These are phyloP conservation scores for Myxocyprinus asiaticus DNA, from an alignment of 2,113 vertebrate species.

Conservation along the genomic window DNA sequence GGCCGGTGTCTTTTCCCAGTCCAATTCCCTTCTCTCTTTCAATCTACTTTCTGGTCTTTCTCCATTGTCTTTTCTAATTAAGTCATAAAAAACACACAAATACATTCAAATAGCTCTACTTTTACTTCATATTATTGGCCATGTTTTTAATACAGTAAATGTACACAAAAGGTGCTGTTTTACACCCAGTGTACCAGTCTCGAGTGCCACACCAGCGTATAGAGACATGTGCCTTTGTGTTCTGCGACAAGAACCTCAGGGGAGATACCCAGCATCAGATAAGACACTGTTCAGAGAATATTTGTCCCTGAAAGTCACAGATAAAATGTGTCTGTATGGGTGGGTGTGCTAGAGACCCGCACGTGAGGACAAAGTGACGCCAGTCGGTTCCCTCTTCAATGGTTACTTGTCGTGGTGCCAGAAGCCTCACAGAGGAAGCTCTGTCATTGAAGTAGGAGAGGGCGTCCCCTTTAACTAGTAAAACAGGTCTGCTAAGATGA, in stretches of 20 bases:
- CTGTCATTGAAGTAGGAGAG: conserved; percentile 39
- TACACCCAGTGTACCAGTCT: background rate
- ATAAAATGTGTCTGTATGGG: background rate
- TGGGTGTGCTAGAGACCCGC: background rate
- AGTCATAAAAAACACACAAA: background rate
- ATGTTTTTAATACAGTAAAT: too few species aligned
- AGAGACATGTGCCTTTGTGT: background rate
- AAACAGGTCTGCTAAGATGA: conserved; percentile 16
- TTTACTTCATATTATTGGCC: too few species aligned
- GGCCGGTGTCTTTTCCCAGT: background rate
- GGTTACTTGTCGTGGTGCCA: conserved; percentile 27
- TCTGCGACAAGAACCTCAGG: background rate
- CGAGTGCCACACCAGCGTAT: background rate
- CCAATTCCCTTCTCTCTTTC: background rate
- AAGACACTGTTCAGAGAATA: conserved; percentile 8
- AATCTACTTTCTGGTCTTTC: background rate
- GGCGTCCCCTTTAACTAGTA: conserved; percentile 29
- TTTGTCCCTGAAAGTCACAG: background rate
- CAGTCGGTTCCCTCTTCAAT: conserved; percentile 17
- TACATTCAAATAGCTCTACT: background rate
- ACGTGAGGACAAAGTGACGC: conserved; percentile 26
- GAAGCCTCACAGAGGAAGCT: conserved; percentile 45
- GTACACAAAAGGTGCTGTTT: too few species aligned
- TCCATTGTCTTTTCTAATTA: background rate
- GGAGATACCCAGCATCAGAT: background rate